Evolutionary conservation across 2,797 vertebrate genomes (phyloP).

Genomic region (Bradypus variegatus): DNA sequence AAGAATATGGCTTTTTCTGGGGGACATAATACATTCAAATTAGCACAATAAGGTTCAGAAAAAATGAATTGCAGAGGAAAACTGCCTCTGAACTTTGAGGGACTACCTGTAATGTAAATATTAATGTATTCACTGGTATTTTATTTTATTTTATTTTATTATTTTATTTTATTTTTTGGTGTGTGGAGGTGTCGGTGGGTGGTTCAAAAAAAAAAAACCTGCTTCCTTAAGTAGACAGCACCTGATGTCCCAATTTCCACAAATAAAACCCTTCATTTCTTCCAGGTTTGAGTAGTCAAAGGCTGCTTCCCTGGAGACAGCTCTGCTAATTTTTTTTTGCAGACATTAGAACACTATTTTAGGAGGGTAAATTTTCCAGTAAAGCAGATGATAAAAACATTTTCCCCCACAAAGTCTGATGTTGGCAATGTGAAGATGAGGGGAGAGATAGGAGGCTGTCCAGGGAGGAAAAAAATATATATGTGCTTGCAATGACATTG

Average conservation of each 20-base stretch:
- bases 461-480: neutral
- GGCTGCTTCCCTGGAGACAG: constrained; percentile 50
- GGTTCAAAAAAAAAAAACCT: constrained; percentile 1
- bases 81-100: neutral
- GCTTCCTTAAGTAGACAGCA: constrained; percentile 37
- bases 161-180: neutral
- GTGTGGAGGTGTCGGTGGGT: constrained; percentile 40
- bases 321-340: neutral
- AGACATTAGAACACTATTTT: constrained; percentile 34
- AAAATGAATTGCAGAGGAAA: neutral
- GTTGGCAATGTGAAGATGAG: neutral
- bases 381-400: constrained; percentile 19
- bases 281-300: constrained; percentile 46
- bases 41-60: neutral
- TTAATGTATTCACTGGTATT: neutral
- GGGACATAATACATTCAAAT: too few species aligned
- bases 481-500: neutral
- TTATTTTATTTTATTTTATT: constrained; percentile 6
- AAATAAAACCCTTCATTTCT: constrained; percentile 59
- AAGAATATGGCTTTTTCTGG: too few species aligned
- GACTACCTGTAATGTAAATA: neutral
- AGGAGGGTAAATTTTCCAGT: neutral
- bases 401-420: neutral
- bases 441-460: neutral
- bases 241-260: constrained; percentile 63